These are phyloP conservation scores for Tiaroga cobitis DNA, from an alignment of 2,797 vertebrate species.

Conservation along the genomic window DNA sequence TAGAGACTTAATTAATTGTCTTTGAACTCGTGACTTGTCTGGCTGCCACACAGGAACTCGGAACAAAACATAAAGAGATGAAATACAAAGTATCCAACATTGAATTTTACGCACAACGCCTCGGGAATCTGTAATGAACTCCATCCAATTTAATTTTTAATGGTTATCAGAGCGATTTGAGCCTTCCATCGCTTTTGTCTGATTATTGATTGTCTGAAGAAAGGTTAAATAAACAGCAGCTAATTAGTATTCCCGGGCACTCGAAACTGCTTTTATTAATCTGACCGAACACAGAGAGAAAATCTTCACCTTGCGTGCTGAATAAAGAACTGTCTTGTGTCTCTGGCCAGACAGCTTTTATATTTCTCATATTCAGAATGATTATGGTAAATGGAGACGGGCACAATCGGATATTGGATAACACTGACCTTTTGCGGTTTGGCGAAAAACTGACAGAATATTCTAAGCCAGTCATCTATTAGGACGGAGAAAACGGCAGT, in stretches of 20 bases:
- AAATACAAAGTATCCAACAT: constrained; percentile 66
- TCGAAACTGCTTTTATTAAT: constrained; percentile 74
- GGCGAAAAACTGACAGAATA: constrained; percentile 15
- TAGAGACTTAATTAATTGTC: constrained; percentile 74
- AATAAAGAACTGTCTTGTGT: constrained; percentile 48
- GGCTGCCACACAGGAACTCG: constrained; percentile 63
- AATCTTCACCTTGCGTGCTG: constrained; percentile 36
- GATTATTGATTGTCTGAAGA: constrained; percentile 81
- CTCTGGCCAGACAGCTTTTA: constrained; percentile 45
- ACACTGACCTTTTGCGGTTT: constrained; percentile 44
- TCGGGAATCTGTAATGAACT: constrained; percentile 78
- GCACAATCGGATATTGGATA: constrained; percentile 33
- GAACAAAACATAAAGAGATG: constrained; percentile 73
- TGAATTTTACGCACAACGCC: constrained; percentile 74
- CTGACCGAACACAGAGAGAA: constrained; percentile 58
- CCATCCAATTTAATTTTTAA: constrained; percentile 76
- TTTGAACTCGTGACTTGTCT: constrained; percentile 66
- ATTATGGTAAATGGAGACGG: constrained; percentile 48
- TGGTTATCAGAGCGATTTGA: constrained; percentile 77
- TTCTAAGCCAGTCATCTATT: constrained; percentile 34
- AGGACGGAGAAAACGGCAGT: not conserved
- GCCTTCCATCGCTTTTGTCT: constrained; percentile 74
- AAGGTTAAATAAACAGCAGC: constrained; percentile 79
- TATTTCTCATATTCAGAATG: constrained; percentile 48
- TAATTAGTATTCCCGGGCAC: constrained; percentile 82